phyloP scores from a whole-genome alignment of 2,113 vertebrate genomes.

The Amia ocellicauda region DNA sequence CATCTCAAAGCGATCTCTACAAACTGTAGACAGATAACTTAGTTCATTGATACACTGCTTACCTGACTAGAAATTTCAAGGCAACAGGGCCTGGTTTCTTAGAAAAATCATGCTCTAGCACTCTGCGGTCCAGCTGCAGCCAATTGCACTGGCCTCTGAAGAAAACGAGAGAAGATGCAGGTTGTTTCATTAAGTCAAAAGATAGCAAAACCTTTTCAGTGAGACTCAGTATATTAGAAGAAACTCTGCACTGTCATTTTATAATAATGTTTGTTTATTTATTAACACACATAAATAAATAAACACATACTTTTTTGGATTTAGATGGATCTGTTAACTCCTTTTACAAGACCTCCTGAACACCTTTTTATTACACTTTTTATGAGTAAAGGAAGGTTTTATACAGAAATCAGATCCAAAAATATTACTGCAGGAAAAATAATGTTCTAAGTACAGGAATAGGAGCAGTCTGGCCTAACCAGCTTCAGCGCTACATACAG shows the following conservation, averaged over 20 bases:
- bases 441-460: neutral
- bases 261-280: too few species aligned
- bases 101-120: conserved; percentile 91
- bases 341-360: conserved; percentile 27
- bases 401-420: conserved; percentile 2
- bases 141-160: conserved; percentile 87
- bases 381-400: neutral
- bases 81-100: conserved; percentile 78
- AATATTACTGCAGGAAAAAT: neutral
- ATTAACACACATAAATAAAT: too few species aligned
- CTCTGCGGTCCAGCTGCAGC: conserved; percentile 92
- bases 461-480: neutral
- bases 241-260: too few species aligned
- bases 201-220: too few species aligned
- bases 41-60: conserved; percentile 29
- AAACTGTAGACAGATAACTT: too few species aligned
- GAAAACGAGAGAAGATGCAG: conserved; percentile 41
- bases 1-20: too few species aligned
- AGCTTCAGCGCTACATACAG: neutral
- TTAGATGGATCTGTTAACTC: too few species aligned
- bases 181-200: conserved; percentile 31
- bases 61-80: conserved; percentile 89
- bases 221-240: too few species aligned
- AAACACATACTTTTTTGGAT: too few species aligned
- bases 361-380: neutral